Evolutionary conservation across 2,888 invertebrate species (phyloP).

Genomic region (Villa cingulata): DNA sequence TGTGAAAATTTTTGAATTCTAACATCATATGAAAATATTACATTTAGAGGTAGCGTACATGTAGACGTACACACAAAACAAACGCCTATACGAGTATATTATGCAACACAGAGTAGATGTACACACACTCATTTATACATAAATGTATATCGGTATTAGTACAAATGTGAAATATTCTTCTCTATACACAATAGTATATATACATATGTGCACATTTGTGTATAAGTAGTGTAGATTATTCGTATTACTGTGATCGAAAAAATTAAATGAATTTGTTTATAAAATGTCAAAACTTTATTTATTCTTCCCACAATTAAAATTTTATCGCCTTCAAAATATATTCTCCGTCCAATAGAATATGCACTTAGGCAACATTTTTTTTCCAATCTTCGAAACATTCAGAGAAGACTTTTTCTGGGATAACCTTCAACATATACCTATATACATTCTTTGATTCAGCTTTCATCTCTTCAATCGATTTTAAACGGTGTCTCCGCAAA

Average conservation of each 20-base stretch:
- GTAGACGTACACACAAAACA: too few species aligned
- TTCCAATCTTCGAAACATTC: slow-evolving; percentile 19
- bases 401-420: slow-evolving; percentile 1
- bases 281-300: slow-evolving; percentile 5
- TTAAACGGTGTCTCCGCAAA: not conserved
- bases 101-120: too few species aligned
- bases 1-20: too few species aligned
- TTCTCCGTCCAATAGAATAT: slow-evolving; percentile 14
- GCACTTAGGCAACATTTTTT: slow-evolving; percentile 18
- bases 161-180: too few species aligned
- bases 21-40: too few species aligned
- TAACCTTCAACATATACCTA: not conserved
- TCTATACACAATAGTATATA: too few species aligned
- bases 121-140: too few species aligned
- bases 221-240: too few species aligned
- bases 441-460: not conserved
- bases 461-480: not conserved
- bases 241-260: slow-evolving; percentile 1
- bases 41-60: too few species aligned
- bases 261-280: not conserved
- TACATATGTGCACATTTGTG: too few species aligned
- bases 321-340: slow-evolving; percentile 16
- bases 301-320: slow-evolving; percentile 7
- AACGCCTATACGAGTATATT: too few species aligned
- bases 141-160: too few species aligned